A percentile compares a stretch with the other conserved stretches of the same genome.
These are phyloP conservation scores for Phaethornis superciliosus DNA, from an alignment of 2,113 vertebrate genomes.

Conservation along the genomic window DNA sequence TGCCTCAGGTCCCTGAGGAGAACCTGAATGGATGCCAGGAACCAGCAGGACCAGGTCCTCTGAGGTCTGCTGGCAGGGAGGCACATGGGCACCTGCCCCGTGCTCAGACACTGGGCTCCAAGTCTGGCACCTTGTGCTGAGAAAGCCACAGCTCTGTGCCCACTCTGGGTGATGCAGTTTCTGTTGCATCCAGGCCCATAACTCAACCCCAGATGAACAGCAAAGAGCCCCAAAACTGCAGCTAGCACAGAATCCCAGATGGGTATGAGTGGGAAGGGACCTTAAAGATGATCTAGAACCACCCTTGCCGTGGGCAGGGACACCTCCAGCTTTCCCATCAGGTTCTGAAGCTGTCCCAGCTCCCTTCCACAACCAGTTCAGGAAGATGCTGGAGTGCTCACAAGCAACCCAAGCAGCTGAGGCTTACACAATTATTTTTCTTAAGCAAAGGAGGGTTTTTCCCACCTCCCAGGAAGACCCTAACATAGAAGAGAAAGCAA, in stretches of 20 bases:
- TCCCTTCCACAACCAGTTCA: accelerated
- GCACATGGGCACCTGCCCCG: neutral
- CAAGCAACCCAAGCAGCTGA: neutral
- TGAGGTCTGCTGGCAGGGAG: constrained; percentile 6
- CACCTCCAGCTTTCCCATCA: too few species aligned
- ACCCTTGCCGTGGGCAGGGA: too few species aligned
- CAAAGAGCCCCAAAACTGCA: neutral
- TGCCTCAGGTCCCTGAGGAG: neutral
- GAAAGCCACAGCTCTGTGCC: neutral
- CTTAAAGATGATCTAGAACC: too few species aligned
- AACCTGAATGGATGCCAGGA: neutral
- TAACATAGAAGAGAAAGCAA: neutral
- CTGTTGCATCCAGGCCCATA: accelerated
- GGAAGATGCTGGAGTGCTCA: neutral
- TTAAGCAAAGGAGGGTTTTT: neutral
- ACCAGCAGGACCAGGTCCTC: neutral
- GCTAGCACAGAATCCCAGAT: too few species aligned
- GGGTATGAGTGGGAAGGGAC: too few species aligned
- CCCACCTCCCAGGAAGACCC: neutral
- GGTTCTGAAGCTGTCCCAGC: neutral
- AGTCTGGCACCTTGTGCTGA: neutral
- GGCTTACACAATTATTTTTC: neutral
- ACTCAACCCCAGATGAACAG: neutral
- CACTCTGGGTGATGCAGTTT: neutral
- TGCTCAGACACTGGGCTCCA: neutral